Conservation (phyloP, 2,797 vertebrate genomes). For the Sylvia borin region DNA sequence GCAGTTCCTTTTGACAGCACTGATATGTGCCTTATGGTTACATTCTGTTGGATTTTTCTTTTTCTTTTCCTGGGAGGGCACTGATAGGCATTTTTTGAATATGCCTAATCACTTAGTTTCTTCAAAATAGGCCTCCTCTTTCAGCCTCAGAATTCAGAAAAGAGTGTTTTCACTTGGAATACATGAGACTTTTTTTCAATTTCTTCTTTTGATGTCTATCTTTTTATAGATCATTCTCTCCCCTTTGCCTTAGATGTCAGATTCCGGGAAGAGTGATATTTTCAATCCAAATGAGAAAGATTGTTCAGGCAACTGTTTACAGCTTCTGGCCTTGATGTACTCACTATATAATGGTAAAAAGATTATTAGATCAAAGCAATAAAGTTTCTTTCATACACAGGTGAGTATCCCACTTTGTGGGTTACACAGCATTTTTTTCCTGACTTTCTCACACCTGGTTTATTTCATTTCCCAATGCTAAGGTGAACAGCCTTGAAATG, state of each 20-base stretch:
- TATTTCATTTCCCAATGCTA: background rate
- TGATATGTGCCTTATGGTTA: background rate
- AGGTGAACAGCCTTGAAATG: background rate
- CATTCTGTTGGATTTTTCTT: background rate
- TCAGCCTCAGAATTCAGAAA: background rate
- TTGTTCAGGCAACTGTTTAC: background rate
- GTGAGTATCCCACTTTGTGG: background rate
- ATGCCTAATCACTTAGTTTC: background rate
- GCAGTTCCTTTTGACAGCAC: background rate
- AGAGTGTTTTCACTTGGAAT: background rate
- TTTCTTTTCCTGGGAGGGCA: background rate
- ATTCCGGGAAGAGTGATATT: background rate
- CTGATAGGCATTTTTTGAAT: background rate
- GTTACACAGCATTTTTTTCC: background rate
- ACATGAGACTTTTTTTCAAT: background rate
- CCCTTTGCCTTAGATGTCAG: background rate
- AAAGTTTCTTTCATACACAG: background rate
- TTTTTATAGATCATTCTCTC: background rate
- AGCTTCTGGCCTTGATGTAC: background rate
- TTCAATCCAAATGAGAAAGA: background rate
- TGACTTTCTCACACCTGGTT: background rate
- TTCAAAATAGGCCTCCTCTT: background rate
- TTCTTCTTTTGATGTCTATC: background rate
- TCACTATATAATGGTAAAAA: background rate
- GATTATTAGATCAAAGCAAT: background rate